Evolutionary conservation across 2,888 invertebrate species (phyloP).

Genomic region (Diaphora mendica): DNA sequence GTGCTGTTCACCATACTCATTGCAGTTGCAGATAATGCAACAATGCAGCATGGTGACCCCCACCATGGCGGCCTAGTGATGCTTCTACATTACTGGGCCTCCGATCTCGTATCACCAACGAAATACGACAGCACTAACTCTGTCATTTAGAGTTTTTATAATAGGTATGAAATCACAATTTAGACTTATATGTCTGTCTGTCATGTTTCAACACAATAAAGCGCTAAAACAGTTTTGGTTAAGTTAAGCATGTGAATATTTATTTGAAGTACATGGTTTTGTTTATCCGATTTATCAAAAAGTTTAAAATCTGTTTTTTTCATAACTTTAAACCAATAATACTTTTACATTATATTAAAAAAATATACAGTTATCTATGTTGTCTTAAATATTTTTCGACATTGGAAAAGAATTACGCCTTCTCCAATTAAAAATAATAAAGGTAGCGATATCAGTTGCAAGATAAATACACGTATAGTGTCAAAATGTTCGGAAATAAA

Average conservation of each 20-base stretch:
- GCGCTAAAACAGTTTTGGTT: neutral
- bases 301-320: neutral
- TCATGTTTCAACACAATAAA: neutral
- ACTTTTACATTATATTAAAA: neutral
- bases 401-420: conserved; percentile 8
- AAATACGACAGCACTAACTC: no score
- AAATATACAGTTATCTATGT: neutral
- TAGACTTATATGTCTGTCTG: neutral
- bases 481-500: conserved; percentile 59
- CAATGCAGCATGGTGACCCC: no score
- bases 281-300: neutral
- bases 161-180: neutral
- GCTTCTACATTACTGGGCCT: no score
- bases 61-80: no score
- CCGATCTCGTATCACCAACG: no score
- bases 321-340: neutral
- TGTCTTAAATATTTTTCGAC: neutral
- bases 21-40: no score
- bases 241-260: neutral
- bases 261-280: neutral
- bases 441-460: conserved; percentile 27
- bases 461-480: conserved; percentile 35
- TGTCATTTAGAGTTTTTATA: no score
- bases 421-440: conserved; percentile 30
- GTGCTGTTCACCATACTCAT: no score